These are phyloP conservation scores for Hephaestus fuliginosus DNA, from an alignment of 2,797 vertebrate species.

Conservation along the genomic window DNA sequence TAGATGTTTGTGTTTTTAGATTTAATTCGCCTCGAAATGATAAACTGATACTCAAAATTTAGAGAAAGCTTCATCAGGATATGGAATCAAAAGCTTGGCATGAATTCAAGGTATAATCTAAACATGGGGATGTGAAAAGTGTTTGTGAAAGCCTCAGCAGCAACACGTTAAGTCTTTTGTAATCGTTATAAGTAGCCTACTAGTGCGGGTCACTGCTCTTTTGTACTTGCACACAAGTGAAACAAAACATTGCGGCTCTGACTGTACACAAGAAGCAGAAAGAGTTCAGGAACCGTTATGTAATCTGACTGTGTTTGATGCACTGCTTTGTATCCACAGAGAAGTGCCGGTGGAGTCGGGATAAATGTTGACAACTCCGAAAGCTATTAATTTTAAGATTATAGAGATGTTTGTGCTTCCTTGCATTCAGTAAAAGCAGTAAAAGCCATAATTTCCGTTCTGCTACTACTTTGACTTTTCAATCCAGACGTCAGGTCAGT, in stretches of 20 bases:
- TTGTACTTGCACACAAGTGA: conserved; percentile 7
- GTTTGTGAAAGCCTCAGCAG: not conserved
- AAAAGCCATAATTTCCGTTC: not conserved
- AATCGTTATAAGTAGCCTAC: not conserved
- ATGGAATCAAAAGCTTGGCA: not conserved
- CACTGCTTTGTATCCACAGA: conserved; percentile 1
- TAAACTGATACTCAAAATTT: too few species aligned
- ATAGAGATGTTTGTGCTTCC: not conserved
- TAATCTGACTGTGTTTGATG: conserved; percentile 25
- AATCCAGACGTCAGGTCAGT: not conserved
- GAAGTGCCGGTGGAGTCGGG: not conserved
- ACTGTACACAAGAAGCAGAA: conserved; percentile 11
- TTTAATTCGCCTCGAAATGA: not conserved
- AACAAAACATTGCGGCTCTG: conserved; percentile 33
- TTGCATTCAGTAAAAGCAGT: not conserved
- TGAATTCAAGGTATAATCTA: not conserved
- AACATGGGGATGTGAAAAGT: too few species aligned
- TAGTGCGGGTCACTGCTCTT: conserved; percentile 4
- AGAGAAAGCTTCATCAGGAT: not conserved
- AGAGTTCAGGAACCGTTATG: conserved; percentile 33
- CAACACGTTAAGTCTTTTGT: not conserved
- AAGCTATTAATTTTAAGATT: not conserved
- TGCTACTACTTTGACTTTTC: not conserved
- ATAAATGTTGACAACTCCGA: too few species aligned
- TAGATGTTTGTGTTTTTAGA: not conserved